Evolutionary conservation across 2,888 invertebrate species (phyloP), one percentile per base, ranked within the genome.

Genomic region (Plutella xylostella): DNA sequence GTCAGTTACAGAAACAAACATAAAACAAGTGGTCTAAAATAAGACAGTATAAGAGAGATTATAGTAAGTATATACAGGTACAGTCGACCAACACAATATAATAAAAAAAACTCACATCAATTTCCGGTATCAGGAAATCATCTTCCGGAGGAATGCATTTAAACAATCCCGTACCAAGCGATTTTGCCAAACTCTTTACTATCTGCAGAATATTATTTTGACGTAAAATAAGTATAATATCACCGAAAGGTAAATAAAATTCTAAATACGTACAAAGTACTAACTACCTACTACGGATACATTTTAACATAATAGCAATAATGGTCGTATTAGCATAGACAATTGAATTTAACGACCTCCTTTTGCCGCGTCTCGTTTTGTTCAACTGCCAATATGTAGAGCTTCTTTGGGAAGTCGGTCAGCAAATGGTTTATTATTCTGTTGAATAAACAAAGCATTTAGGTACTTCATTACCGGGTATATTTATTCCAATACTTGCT

Each of bases 311-410:
- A n/a, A n/a, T n/a, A n/a, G n/a, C n/a, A n/a, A n/a, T n/a, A n/a
- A n/a, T n/a, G n/a, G n/a, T n/a, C n/a, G n/a, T n/a, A n/a, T 28
- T 28, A 28, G 9, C 28, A n/a, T n/a, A n/a, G n/a, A n/a, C n/a
- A n/a, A n/a, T n/a, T 28, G 11, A 28, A 28, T 28, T 28, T 12
- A 44, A 35, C 50, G 51, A 77, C 83, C 63, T 82, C 76, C 68
- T 65, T 67, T 58, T 82, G 85, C 45, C 80, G 84, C 3, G 84
- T 74, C n/a, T 85, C 54, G 38, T 77, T 84, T 57, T 87, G 87
- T 60, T 90, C 89, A 0, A 88, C 86, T 0, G 89, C 90, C 30
- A 90, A 65, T 37, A 90, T 84, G 55, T 88, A 90, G 11, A 85
- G 79, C 45, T 85, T 78, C 52, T 67, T 77, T 19, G 90, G 89